Evolutionary conservation across 2,797 vertebrate species (phyloP).

Genomic region (Gobio occitaniae): DNA sequence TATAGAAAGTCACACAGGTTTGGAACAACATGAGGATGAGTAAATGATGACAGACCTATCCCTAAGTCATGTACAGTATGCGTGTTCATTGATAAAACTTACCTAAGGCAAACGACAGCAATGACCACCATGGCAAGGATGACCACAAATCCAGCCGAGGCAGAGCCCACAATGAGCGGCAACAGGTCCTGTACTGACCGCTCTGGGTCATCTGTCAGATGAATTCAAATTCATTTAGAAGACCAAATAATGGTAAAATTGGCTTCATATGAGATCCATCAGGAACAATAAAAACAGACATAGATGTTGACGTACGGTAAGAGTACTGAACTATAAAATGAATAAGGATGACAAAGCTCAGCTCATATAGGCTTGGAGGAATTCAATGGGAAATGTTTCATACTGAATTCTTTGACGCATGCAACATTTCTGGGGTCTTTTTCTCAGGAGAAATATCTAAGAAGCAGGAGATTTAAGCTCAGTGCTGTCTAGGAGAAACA

Average conservation of each 20-base stretch:
- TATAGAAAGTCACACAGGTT: not conserved
- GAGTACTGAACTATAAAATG: not conserved
- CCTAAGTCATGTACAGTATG: not conserved
- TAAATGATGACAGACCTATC: not conserved
- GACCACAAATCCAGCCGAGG: conserved; percentile 90
- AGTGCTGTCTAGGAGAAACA: not conserved
- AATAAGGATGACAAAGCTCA: not conserved
- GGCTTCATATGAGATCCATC: not conserved
- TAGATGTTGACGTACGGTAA: not conserved
- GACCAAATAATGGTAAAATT: not conserved
- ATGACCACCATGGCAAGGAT: conserved; percentile 94
- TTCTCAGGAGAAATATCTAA: not conserved
- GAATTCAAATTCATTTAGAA: not conserved
- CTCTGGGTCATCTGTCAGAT: conserved; percentile 85
- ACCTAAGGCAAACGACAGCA: conserved; percentile 96
- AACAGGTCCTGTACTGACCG: conserved; percentile 94
- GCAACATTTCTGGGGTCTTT: not conserved
- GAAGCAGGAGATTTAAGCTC: not conserved
- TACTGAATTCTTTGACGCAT: not conserved
- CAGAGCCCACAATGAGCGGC: conserved; percentile 94
- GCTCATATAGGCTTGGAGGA: not conserved
- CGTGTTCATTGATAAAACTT: conserved; percentile 61
- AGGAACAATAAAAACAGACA: not conserved
- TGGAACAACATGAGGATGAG: not conserved
- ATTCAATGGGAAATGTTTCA: not conserved